Evolutionary conservation across 2,113 vertebrate species (phyloP), one percentile per base, ranked within the genome.

Genomic region (Gallinago media): DNA sequence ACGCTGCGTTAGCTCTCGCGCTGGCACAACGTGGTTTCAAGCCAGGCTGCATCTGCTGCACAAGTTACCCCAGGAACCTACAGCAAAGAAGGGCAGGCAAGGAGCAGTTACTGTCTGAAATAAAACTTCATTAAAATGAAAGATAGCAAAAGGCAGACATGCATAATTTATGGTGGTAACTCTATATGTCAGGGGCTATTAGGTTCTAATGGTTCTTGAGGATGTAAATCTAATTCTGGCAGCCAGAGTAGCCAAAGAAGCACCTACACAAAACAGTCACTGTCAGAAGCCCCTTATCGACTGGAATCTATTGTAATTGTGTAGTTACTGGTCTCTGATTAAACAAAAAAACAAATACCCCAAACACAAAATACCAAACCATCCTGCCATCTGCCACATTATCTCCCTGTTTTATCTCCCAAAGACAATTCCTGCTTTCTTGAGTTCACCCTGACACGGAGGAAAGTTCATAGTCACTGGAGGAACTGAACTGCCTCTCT

Each of bases 401-500:
- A 88, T 63, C 82, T 89, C 70, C 78, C 76, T 50, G 66, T 54
- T 90, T 79, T 40, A 81, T 89, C 87, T 94, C 74, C 68, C 52
- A 61, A 91, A 93, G 71, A 46, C 68, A 61, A 58, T 34, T 58
- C 29, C 32, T 50, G 61, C 16, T 56, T 50, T 58, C 44, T 11
- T 52, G 82, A 94, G 63, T 22, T 99, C 98, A 99, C 88, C 98
- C 96, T 7, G 98, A 98, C 40, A 97, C 97, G 1, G 98, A 94
- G 19, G 98, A 94, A 52, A 98, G 98, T 96, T 99, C 99, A 4
- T 98, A 98, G 94, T 99, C 99, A 9, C 99, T 99, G 94, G 98
- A 97, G 9, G 99, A 98, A 96, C 99, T 99, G 59, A 98, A 98
- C 95, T 99, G 99, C 65, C 99, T 98, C 95, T 99, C 99, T 36